A percentile compares a stretch with the other conserved stretches of the same genome.
Conservation (phyloP, 1,140 invertebrate species). For the Cephus cinctus region DNA sequence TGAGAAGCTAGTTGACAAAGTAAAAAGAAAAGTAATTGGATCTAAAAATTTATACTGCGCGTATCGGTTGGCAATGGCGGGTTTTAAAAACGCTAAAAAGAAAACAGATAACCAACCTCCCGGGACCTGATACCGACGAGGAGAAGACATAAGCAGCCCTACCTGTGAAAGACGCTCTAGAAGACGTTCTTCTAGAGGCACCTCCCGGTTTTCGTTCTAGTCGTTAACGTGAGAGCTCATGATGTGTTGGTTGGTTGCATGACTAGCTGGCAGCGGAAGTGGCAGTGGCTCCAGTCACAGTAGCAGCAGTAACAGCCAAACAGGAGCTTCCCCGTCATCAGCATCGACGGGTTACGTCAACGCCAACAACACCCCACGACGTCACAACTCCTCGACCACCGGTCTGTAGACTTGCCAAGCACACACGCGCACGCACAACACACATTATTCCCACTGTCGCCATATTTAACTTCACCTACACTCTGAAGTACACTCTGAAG, state of each 20-base stretch:
- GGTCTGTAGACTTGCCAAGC: conserved; percentile 52
- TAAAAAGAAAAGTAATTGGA: no score
- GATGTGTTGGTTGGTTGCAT: conserved; percentile 49
- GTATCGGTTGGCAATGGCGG: no score
- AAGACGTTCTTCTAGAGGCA: no score
- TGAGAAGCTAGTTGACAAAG: no score
- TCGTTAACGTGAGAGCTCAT: no score
- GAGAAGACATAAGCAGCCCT: no score
- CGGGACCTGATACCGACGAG: neutral
- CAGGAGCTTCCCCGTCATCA: conserved; percentile 38
- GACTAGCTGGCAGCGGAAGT: conserved; percentile 50
- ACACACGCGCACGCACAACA: no score
- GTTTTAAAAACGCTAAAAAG: no score
- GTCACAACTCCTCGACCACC: conserved; percentile 43
- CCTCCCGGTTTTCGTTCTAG: no score
- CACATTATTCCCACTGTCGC: no score
- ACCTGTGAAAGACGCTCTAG: no score
- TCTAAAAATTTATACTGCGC: no score
- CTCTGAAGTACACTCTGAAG: conserved; percentile 15
- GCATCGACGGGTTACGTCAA: conserved; percentile 35
- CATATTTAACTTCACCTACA: conserved; percentile 6
- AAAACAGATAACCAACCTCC: neutral
- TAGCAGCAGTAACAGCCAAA: conserved; percentile 46
- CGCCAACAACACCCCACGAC: conserved; percentile 34
- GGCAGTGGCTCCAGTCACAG: conserved; percentile 33